A percentile compares a stretch with the other conserved stretches of the same genome.
These are phyloP conservation scores for Toxotes lorentzi DNA, from an alignment of 2,797 vertebrate genomes.

Conservation along the genomic window DNA sequence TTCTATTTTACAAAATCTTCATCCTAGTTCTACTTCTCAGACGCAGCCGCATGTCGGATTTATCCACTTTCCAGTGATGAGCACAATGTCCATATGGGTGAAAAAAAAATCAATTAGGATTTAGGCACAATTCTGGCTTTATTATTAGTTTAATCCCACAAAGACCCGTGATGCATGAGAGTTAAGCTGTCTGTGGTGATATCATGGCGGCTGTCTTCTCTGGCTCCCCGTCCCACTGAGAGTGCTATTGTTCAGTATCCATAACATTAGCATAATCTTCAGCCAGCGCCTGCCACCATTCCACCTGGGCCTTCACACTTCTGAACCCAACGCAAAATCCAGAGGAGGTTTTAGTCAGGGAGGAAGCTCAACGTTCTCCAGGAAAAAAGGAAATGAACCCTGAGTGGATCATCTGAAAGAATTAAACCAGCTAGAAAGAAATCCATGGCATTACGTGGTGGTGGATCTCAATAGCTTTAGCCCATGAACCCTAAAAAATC, in stretches of 20 bases:
- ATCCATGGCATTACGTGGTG: not conserved
- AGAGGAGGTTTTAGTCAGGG: slow-evolving; percentile 16
- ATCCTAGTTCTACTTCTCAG: not conserved
- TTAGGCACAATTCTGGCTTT: slow-evolving; percentile 64
- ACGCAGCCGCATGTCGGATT: slow-evolving; percentile 39
- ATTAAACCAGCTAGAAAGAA: slow-evolving; percentile 6
- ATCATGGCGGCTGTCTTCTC: slow-evolving; percentile 59
- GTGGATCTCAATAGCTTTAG: slow-evolving; percentile 6
- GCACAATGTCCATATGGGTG: slow-evolving; percentile 42
- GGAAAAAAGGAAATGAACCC: slow-evolving; percentile 20
- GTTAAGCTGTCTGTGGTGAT: slow-evolving; percentile 69
- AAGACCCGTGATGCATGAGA: slow-evolving; percentile 64
- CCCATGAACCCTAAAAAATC: slow-evolving; percentile 11
- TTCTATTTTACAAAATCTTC: not conserved
- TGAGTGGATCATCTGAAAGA: slow-evolving; percentile 36
- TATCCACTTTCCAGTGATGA: slow-evolving; percentile 33
- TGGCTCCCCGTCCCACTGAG: slow-evolving; percentile 51
- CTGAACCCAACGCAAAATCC: slow-evolving; percentile 18
- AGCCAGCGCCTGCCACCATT: slow-evolving; percentile 20
- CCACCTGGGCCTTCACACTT: slow-evolving; percentile 52
- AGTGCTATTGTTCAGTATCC: slow-evolving; percentile 59
- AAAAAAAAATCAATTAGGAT: slow-evolving; percentile 76
- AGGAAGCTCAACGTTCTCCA: not conserved
- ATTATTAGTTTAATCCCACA: slow-evolving; percentile 77
- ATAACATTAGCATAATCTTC: slow-evolving; percentile 72